Evolutionary conservation across 2,888 invertebrate species (phyloP).

Genomic region (Petrolisthes manimaculis): DNA sequence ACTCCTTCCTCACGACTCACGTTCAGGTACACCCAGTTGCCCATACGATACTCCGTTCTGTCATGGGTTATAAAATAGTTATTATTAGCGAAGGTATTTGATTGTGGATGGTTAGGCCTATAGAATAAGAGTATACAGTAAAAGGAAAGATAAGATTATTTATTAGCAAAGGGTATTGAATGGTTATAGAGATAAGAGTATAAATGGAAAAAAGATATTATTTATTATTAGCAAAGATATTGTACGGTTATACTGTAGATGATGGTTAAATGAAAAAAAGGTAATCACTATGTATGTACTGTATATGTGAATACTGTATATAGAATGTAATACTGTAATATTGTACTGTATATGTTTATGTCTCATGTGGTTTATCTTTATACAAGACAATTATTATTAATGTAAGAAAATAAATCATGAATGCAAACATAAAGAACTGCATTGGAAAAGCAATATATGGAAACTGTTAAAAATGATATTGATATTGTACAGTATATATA

Average conservation of each 20-base stretch:
- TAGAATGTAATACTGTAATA: background rate
- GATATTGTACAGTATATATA: no score
- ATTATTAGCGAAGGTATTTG: background rate
- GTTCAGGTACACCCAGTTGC: constrained; percentile 65
- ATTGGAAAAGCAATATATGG: no score
- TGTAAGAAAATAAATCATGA: no score
- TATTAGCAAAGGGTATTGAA: background rate
- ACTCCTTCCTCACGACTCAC: constrained; percentile 46
- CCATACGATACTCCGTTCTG: constrained; percentile 65
- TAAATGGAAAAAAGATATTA: background rate
- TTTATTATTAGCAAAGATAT: background rate
- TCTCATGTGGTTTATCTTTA: no score
- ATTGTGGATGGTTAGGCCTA: background rate
- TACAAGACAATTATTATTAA: no score
- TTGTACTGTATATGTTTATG: no score
- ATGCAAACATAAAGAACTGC: no score
- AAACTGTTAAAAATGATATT: no score
- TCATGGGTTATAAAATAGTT: background rate
- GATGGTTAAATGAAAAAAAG: background rate
- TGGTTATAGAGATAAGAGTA: background rate
- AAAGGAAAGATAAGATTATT: background rate
- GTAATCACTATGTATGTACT: background rate
- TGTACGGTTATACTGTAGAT: background rate
- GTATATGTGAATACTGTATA: background rate
- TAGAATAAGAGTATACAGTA: background rate